Evolutionary conservation across 1,140 invertebrate species (phyloP).

Genomic region (Rhopalosiphum padi): DNA sequence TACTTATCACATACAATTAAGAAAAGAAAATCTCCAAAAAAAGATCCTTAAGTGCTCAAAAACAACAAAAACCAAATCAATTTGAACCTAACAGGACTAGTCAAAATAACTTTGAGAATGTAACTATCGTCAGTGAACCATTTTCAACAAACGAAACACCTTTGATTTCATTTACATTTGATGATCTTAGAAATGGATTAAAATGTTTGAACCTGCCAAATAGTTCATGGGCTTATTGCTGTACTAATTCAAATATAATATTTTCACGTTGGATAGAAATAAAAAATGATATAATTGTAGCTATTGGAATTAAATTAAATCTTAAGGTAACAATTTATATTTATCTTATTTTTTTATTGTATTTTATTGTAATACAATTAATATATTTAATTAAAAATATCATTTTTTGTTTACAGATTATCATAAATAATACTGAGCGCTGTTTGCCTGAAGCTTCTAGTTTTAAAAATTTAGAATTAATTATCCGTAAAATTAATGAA

Average conservation of each 20-base stretch:
- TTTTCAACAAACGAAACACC: neutral
- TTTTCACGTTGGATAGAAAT: neutral
- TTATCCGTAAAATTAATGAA: neutral
- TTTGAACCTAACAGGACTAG: neutral
- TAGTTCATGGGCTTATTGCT: neutral
- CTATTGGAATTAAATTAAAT: neutral
- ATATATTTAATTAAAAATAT: neutral
- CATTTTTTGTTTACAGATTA: neutral
- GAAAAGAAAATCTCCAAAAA: neutral
- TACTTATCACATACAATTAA: neutral
- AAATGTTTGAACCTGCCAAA: neutral
- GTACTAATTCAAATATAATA: neutral
- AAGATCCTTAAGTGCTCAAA: neutral
- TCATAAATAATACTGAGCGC: neutral
- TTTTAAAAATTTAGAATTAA: neutral
- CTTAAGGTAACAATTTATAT: neutral
- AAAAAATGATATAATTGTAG: neutral
- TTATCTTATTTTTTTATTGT: neutral
- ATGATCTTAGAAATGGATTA: neutral
- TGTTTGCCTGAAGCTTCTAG: neutral
- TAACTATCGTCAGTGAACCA: neutral
- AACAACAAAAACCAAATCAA: neutral
- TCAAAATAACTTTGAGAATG: neutral
- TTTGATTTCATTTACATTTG: neutral
- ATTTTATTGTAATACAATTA: neutral